These are phyloP conservation scores for Calameuta pallipes DNA, from an alignment of 2,888 invertebrate genomes.

Conservation along the genomic window DNA sequence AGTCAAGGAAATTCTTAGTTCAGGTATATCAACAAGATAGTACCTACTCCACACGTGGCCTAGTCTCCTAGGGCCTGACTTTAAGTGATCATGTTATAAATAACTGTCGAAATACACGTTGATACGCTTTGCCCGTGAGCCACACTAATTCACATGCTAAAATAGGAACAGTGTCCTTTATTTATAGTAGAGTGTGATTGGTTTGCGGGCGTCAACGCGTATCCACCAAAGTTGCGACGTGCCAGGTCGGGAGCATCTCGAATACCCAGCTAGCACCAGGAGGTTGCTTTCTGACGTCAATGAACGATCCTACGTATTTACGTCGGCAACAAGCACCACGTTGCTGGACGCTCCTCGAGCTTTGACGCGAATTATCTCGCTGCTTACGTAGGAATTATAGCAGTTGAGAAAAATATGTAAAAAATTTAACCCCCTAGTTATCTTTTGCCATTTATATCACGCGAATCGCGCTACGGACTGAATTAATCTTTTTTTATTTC, in stretches of 20 bases:
- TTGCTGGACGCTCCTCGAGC: not conserved
- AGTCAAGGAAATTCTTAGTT: not conserved
- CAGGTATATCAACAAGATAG: not conserved
- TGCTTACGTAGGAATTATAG: not conserved
- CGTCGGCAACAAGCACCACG: not conserved
- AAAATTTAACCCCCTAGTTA: not conserved
- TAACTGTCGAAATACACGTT: slow-evolving; percentile 39
- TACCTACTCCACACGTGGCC: not conserved
- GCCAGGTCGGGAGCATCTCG: slow-evolving; percentile 7
- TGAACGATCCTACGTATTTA: not conserved
- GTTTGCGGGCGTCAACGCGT: slow-evolving; percentile 22
- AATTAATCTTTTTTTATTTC: not conserved
- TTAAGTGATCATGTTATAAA: slow-evolving; percentile 24
- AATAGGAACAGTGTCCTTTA: slow-evolving; percentile 52
- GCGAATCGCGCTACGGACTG: not conserved
- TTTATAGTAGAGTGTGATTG: slow-evolving; percentile 49
- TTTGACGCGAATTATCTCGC: not conserved
- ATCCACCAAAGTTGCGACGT: not conserved
- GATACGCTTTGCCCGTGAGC: slow-evolving; percentile 45
- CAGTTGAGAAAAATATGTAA: not conserved
- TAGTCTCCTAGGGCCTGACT: not conserved
- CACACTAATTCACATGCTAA: slow-evolving; percentile 56
- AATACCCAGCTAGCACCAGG: not conserved
- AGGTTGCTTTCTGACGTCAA: slow-evolving; percentile 3
- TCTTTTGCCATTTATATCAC: not conserved